Percentiles rank a stretch among this genome's conserved stretches.
Conservation (phyloP, 1,140 invertebrate species). For the Pentalonia nigronervosa region DNA sequence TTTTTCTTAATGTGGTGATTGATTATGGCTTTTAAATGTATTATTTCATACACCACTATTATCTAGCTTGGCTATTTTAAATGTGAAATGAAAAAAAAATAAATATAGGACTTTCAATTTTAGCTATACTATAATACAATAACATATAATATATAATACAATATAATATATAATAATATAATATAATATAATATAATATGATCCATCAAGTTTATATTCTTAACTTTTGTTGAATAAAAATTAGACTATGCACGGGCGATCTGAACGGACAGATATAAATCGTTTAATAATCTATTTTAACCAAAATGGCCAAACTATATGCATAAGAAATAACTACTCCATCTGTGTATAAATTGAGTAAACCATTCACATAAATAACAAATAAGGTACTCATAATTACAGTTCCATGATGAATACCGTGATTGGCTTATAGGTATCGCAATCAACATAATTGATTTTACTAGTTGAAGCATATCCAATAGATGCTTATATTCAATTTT, state of each 20-base stretch:
- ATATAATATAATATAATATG: too few relatives aligned
- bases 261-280: too few relatives aligned
- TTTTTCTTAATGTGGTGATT: neutral
- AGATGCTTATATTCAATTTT: neutral
- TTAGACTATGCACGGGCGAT: neutral
- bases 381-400: neutral
- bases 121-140: neutral
- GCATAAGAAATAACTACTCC: neutral
- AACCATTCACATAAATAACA: neutral
- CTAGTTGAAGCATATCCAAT: neutral
- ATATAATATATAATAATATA: too few relatives aligned
- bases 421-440: neutral
- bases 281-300: neutral
- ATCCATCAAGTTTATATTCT: neutral
- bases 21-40: neutral
- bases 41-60: neutral
- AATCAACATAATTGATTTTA: constrained; percentile 13
- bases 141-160: too few relatives aligned
- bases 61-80: neutral
- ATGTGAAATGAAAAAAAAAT: neutral
- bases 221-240: neutral
- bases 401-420: neutral
- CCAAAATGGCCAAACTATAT: neutral
- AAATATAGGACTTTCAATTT: too few relatives aligned
- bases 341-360: neutral